Evolutionary conservation across 92 coral and sea anemone genomes (phyloP), one percentile per base, ranked within the genome.

Genomic region (Diadumene lineata): DNA sequence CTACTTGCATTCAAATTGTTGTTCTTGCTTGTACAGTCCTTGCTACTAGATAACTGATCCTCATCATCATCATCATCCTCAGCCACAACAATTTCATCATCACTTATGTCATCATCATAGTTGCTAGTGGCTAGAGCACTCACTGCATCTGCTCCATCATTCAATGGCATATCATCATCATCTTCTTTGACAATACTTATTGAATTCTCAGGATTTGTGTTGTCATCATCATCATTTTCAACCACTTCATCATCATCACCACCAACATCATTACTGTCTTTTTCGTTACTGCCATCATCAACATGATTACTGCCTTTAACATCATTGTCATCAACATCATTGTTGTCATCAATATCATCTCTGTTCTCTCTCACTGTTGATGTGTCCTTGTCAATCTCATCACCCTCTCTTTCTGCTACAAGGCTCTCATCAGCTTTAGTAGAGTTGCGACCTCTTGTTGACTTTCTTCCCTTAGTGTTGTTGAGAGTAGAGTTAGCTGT

Each of bases 51-150:
- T 11, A 64, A 28, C 23, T 30, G 21, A 17, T 66, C 50, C 6
- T 21, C 27, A 27, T 19, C 77, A 72, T 53, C 65, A 72, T 72
- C 65, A 22, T 61, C 77, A 72, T 29, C 66, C 4, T 60, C 26
- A 2, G 22, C 65, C 2, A 60, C 29, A 22, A 2, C 65, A 22
- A 60, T 60, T 6, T 62, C 68, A 21, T 62, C 68, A 1, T 62
- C 38, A 15, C 43, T 30, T 31, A 26, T 43, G 17, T 17, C 55
- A 15, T 50, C 38, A 43, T 30, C 33, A 24, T 60, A 21, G 16
- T 76, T 25, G 7, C n/a, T 58, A 26, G 26, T 22, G 18, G 68
- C 46, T 6, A n/a, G 48, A 73, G 11, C 70, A 55, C 10, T 27
- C 6, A 56, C 31, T 7, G 31, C 29, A 11, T 24, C 32, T 1